These are phyloP conservation scores for Salvator merianae DNA, from an alignment of 2,113 vertebrate genomes.

Conservation along the genomic window DNA sequence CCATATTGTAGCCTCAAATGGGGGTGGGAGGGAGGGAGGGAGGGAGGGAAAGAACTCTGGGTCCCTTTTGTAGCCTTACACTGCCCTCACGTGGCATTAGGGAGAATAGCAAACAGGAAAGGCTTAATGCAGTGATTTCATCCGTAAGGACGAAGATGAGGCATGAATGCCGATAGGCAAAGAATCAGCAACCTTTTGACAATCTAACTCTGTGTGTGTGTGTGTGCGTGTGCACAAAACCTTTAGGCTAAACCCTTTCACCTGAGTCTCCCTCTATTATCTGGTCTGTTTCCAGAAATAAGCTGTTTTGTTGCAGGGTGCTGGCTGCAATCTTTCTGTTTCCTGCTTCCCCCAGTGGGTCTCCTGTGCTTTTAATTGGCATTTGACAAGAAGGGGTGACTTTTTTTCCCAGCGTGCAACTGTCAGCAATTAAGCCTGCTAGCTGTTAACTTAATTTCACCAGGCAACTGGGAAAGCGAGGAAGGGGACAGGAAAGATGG, in stretches of 20 bases:
- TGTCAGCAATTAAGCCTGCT: background rate
- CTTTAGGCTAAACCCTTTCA: too few relatives aligned
- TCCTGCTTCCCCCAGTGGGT: background rate
- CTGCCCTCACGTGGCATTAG: conserved; percentile 68
- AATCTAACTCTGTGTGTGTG: too few relatives aligned
- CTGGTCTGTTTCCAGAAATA: background rate
- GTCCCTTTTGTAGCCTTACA: conserved; percentile 67
- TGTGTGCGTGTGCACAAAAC: too few relatives aligned
- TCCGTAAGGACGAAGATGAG: accelerated
- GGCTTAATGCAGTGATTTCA: background rate
- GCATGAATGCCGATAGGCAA: too few relatives aligned
- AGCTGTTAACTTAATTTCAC: background rate
- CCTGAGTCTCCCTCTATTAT: too few relatives aligned
- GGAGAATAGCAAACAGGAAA: conserved; percentile 26
- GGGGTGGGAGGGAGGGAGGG: background rate
- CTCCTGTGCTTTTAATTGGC: background rate
- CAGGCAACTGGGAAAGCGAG: background rate
- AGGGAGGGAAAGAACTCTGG: accelerated
- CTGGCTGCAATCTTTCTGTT: background rate
- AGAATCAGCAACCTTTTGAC: too few relatives aligned
- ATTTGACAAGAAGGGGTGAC: background rate
- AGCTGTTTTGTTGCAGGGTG: background rate
- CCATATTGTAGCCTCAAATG: background rate
- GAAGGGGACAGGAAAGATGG: too few relatives aligned
- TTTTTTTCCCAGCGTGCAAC: background rate